Evolutionary conservation across 64 coral and sea anemone genomes (phyloP).

Genomic region (Montipora foliosa): DNA sequence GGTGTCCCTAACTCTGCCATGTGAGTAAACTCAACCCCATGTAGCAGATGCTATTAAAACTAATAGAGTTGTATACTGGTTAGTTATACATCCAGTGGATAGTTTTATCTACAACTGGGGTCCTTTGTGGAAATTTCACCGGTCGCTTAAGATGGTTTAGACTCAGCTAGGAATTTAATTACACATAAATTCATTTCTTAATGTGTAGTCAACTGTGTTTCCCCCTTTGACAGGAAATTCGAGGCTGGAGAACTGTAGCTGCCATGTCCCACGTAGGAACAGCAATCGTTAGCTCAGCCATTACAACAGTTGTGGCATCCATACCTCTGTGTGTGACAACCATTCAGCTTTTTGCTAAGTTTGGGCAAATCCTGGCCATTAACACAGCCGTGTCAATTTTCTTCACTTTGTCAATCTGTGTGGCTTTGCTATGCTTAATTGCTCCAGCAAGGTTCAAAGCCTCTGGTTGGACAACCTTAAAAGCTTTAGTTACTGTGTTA

Average conservation of each 20-base stretch:
- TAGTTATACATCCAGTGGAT: too few relatives aligned
- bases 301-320: slow-evolving; percentile 88
- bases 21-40: too few relatives aligned
- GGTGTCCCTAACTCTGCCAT: too few relatives aligned
- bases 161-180: too few relatives aligned
- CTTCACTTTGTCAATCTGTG: slow-evolving; percentile 86
- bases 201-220: background rate
- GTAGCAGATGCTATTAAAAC: too few relatives aligned
- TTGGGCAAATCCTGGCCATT: slow-evolving; percentile 94
- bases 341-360: slow-evolving; percentile 94
- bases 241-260: slow-evolving; percentile 81
- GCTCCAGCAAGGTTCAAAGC: slow-evolving; percentile 75
- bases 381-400: slow-evolving; percentile 90
- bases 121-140: too few relatives aligned
- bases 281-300: slow-evolving; percentile 90
- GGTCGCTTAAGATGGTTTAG: too few relatives aligned
- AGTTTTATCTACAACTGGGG: too few relatives aligned
- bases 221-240: slow-evolving; percentile 52
- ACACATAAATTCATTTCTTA: background rate
- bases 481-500: slow-evolving; percentile 45
- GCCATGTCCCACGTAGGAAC: slow-evolving; percentile 95
- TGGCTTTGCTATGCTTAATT: slow-evolving; percentile 81
- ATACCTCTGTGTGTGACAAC: slow-evolving; percentile 90
- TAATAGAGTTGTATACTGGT: too few relatives aligned
- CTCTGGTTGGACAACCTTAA: slow-evolving; percentile 5